These are phyloP conservation scores for Cheilosia grossa DNA, from an alignment of 2,888 invertebrate genomes.

Conservation along the genomic window DNA sequence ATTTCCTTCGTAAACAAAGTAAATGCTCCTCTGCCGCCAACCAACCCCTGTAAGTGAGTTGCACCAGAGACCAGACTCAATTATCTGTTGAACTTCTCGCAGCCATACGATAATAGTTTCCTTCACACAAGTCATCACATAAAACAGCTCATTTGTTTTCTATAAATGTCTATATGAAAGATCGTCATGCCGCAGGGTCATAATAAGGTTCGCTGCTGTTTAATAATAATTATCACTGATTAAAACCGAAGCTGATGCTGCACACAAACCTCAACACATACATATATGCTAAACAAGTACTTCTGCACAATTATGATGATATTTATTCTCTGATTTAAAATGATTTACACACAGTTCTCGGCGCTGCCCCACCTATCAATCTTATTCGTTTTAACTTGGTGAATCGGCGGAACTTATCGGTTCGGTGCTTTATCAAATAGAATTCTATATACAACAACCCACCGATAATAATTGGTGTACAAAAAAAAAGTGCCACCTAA, in stretches of 20 bases:
- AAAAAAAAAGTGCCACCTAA: conserved; percentile 18
- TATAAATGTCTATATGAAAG: conserved; percentile 38
- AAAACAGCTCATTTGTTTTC: conserved; percentile 63
- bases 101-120: conserved; percentile 55
- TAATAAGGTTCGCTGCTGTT: conserved; percentile 79
- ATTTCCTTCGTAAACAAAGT: background rate
- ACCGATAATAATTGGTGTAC: conserved; percentile 29
- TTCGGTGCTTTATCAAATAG: conserved; percentile 3
- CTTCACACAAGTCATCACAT: conserved; percentile 57
- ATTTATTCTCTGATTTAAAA: conserved; percentile 34
- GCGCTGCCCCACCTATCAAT: conserved; percentile 35
- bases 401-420: conserved; percentile 46
- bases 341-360: conserved; percentile 47
- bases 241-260: conserved; percentile 67
- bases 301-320: conserved; percentile 48
- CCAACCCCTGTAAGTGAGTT: background rate
- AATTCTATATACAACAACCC: conserved; percentile 6
- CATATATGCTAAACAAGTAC: conserved; percentile 21
- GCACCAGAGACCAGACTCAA: conserved; percentile 12
- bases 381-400: conserved; percentile 45
- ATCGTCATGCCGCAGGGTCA: conserved; percentile 77
- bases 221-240: conserved; percentile 82
- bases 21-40: too few relatives aligned
- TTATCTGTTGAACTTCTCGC: conserved; percentile 36
- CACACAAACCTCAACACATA: background rate